Conservation (phyloP, 2,888 invertebrate species). For the Cataglyphis altisquamis region DNA sequence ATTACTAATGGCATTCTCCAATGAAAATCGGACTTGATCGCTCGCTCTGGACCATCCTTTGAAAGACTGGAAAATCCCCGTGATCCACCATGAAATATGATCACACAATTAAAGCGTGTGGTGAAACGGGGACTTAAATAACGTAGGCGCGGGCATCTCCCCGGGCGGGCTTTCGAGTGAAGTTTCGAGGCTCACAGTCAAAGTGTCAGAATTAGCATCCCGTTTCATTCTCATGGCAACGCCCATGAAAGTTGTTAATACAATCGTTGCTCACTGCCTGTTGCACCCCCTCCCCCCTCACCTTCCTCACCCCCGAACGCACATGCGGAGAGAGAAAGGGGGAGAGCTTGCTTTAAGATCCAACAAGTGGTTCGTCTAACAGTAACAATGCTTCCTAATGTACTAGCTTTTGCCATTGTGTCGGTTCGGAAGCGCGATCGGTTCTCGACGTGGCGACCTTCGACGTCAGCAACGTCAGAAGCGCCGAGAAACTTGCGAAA, state of each 20-base stretch:
- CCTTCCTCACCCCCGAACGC: not conserved
- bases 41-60: not conserved
- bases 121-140: conserved; percentile 14
- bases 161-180: not conserved
- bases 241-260: conserved; percentile 71
- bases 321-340: not conserved
- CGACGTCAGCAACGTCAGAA: conserved; percentile 46
- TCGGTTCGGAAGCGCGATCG: conserved; percentile 53
- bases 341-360: conserved; percentile 72
- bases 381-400: conserved; percentile 77
- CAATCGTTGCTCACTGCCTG: conserved; percentile 67
- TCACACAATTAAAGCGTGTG: conserved; percentile 19
- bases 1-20: conserved; percentile 1
- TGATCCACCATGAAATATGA: conserved; percentile 31
- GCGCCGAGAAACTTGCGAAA: conserved; percentile 63
- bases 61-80: not conserved
- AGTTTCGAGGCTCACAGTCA: conserved; percentile 23
- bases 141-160: not conserved
- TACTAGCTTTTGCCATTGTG: conserved; percentile 59
- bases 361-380: conserved; percentile 81
- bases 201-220: conserved; percentile 61
- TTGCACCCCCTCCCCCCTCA: conserved; percentile 58
- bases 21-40: not conserved
- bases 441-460: conserved; percentile 64
- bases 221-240: conserved; percentile 26